Base-by-base conservation (phyloP, 2,888 invertebrate genomes). In the Junonia oenone region DNA sequence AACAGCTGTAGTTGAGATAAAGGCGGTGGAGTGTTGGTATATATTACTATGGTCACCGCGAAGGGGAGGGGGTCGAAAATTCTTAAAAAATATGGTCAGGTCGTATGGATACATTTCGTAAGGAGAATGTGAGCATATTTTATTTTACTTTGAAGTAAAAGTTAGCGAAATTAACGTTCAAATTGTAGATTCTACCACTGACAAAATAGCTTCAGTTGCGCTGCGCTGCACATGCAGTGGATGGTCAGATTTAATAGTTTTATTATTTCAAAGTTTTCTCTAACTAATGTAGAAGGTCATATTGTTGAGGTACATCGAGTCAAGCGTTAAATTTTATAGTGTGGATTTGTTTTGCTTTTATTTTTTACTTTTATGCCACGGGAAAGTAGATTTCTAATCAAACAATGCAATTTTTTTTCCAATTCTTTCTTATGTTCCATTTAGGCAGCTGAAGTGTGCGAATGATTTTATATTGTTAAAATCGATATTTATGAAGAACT, bases 261-360 rank as follows among this genome's bases (percentile, higher is more conserved):
- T 26, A 43, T 43, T 43, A 43, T 43, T 26, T 43, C 43, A 13
- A 26, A 43, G 43, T 43, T 17, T 43, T 43, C 13, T 43, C 40
- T 53, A 47, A 47, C 40, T 14, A 19, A 46, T 37, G 47, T 48
- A 31, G 47, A 53, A 47, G 29, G 22, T 47, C 29, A 47, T 19
- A 19, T 46, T 49, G n/a, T 26, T 22, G 35, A 55, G 46, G 22
- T 43, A 43, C 43, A 26, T 43, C 13, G 22, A 22, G 27, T 51
- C 47, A 45, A 50, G 40, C 54, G 31, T 57, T 40, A 45, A 57
- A 57, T 58, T 57, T 50, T 46, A 50, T 50, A 54, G 40, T 46
- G 37, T 46, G 38, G 38, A 55, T 58, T 58, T 40, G 50, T 40
- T 29, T 40, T 40, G 50, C 46, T 43, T 35, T 13, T 6, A 45